A percentile compares a stretch with the other conserved stretches of the same genome.
phyloP scores from a whole-genome alignment of 2,797 vertebrate genomes.

The Chiroxiphia lanceolata region DNA sequence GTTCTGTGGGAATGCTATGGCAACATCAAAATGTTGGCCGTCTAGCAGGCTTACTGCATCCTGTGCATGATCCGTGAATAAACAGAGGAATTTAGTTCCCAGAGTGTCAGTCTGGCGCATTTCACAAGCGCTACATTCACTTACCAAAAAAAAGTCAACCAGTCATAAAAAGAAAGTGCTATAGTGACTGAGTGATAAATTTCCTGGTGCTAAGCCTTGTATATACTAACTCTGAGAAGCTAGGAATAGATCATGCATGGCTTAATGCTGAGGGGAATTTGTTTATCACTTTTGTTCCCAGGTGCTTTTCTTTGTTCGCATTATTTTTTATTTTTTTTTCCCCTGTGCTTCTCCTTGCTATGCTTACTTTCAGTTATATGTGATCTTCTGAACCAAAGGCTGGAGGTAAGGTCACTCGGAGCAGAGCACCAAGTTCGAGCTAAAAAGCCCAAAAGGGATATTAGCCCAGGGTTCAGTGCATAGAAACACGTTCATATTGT shows the following conservation, averaged over 20 bases:
- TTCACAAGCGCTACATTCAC: constrained; percentile 34
- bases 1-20: constrained; percentile 45
- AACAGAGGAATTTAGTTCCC: constrained; percentile 52
- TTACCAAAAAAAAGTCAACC: background rate
- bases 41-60: constrained; percentile 44
- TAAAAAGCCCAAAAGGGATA: background rate
- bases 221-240: background rate
- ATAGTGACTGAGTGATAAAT: background rate
- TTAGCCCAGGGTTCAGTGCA: background rate
- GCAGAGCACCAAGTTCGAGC: background rate
- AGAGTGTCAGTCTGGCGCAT: constrained; percentile 62
- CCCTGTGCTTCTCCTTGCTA: background rate
- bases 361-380: background rate
- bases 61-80: constrained; percentile 61
- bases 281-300: background rate
- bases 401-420: background rate
- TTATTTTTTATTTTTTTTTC: background rate
- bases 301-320: background rate
- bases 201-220: constrained; percentile 1
- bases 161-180: constrained; percentile 17
- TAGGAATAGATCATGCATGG: background rate
- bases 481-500: background rate
- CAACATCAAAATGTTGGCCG: constrained; percentile 60
- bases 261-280: background rate
- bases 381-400: background rate